A percentile compares a stretch with the other conserved stretches of the same genome.
Evolutionary conservation across 2,113 vertebrate genomes (phyloP).

Genomic region (Trichomycterus rosablanca): DNA sequence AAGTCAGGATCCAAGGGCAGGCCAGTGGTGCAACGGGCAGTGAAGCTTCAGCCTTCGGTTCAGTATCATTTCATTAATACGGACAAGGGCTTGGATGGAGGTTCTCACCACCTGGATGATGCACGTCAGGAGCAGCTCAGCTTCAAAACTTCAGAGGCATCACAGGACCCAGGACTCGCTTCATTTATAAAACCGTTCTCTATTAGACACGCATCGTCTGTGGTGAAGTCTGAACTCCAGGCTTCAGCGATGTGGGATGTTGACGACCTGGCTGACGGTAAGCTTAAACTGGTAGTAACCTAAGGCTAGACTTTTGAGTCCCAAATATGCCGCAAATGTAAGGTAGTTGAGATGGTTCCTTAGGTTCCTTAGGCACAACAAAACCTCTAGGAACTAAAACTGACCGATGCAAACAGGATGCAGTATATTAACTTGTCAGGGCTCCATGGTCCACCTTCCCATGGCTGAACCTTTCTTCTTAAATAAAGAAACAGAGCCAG

Average conservation of each 20-base stretch:
- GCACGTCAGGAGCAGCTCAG: conserved; percentile 53
- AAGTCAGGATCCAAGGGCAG: conserved; percentile 63
- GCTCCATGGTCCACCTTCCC: too few species aligned
- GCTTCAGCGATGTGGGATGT: conserved; percentile 56
- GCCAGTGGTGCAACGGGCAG: conserved; percentile 27
- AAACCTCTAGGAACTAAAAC: too few species aligned
- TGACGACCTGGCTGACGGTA: conserved; percentile 56
- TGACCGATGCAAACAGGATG: too few species aligned
- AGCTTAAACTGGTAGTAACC: conserved; percentile 27
- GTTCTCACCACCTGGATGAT: conserved; percentile 36
- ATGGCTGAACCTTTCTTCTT: too few species aligned
- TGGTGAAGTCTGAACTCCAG: conserved; percentile 51
- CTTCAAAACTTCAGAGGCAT: conserved; percentile 45
- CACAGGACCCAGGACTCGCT: conserved; percentile 39
- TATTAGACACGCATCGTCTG: conserved; percentile 59
- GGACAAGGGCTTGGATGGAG: conserved; percentile 44
- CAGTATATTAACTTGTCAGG: too few species aligned
- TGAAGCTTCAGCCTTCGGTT: conserved; percentile 48
- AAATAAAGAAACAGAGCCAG: too few species aligned
- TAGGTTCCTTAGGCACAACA: too few species aligned
- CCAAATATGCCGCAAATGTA: too few species aligned
- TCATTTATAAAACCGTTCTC: conserved; percentile 62
- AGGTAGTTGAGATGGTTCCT: too few species aligned
- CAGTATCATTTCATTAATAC: conserved; percentile 46
- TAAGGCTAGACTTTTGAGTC: too few species aligned